Conservation (phyloP, 2,888 invertebrate genomes). For the Neoascia interrupta region DNA sequence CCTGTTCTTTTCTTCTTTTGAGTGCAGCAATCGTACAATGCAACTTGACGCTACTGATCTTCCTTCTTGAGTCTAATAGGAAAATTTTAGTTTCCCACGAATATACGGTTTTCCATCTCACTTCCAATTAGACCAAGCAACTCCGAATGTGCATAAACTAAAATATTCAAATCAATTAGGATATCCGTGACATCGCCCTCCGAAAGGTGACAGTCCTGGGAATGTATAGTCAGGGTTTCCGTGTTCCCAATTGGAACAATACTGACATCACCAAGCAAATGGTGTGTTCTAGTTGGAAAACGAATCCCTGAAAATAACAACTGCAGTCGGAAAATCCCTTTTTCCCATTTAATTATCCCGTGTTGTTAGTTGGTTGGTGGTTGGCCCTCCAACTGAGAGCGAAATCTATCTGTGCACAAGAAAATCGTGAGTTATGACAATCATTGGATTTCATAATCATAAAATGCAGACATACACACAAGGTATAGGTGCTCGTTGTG, state of each 20-base stretch:
- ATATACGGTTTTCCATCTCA: constrained; percentile 1
- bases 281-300: not conserved
- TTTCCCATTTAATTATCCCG: constrained; percentile 64
- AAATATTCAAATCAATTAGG: constrained; percentile 53
- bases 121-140: constrained; percentile 24
- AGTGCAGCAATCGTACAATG: too few species aligned
- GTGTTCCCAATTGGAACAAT: too few species aligned
- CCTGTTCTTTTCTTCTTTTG: too few species aligned
- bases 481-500: constrained; percentile 22
- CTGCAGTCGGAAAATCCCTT: constrained; percentile 43
- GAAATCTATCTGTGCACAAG: constrained; percentile 56
- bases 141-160: constrained; percentile 21
- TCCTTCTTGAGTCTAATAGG: too few species aligned
- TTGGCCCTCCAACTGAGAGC: constrained; percentile 34
- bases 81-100: constrained; percentile 39
- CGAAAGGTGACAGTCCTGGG: constrained; percentile 77
- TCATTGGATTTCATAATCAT: constrained; percentile 69
- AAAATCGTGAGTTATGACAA: constrained; percentile 69
- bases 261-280: too few species aligned
- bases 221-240: constrained; percentile 68
- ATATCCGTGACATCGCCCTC: constrained; percentile 9
- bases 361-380: constrained; percentile 57
- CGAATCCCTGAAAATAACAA: constrained; percentile 12
- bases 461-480: constrained; percentile 60
- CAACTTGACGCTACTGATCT: too few species aligned